Evolutionary conservation across 2,797 vertebrate species (phyloP), one percentile per base, ranked within the genome.

Genomic region (Harpagifer antarcticus): DNA sequence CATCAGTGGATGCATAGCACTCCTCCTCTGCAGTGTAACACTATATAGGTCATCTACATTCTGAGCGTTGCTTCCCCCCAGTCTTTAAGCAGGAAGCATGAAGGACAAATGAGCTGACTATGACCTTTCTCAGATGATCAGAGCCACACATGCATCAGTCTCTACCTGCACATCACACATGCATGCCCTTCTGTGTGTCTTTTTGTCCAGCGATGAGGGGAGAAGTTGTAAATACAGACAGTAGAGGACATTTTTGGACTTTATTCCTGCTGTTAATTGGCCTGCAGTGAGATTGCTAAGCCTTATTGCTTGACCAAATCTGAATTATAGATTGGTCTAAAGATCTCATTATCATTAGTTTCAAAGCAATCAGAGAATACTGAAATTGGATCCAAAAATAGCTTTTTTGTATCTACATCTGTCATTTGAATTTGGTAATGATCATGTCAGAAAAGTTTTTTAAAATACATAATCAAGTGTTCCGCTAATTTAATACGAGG

Each of bases 11-110:
- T 73, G 57, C 64, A 59, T 10, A 37, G 82, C 81, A 54, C 72
- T 76, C 52, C 66, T 84, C 82, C 83, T 86, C 90, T 93, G 92
- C 87, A 91, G 90, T 93, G 90, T 86, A 92, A 92, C 77, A 86
- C 67, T 91, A 94, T 94, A 91, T 94, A 94, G 93, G 94, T 93
- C 94, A 94, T 93, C 87, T 86, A 84, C 88, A 93, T 93, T 93
- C 92, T 79, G 80, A 83, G 89, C 53, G 54, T 73, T 19, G 31
- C 76, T 48, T 81, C 88, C 88, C 50, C 88, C 54, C 79, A 87
- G 88, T 90, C 91, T 90, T 91, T 92, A 89, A 91, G 86, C 86
- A 89, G 85, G 84, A 89, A 92, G 89, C 90, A 85, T 93, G 92
- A 95, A 94, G 91, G 93, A 94, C 94, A 91, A 93, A 93, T 76